Percentiles rank a stretch among this genome's conserved stretches.
Evolutionary conservation across 2,888 invertebrate genomes (phyloP).

Genomic region (Troglohyphantes excavatus): DNA sequence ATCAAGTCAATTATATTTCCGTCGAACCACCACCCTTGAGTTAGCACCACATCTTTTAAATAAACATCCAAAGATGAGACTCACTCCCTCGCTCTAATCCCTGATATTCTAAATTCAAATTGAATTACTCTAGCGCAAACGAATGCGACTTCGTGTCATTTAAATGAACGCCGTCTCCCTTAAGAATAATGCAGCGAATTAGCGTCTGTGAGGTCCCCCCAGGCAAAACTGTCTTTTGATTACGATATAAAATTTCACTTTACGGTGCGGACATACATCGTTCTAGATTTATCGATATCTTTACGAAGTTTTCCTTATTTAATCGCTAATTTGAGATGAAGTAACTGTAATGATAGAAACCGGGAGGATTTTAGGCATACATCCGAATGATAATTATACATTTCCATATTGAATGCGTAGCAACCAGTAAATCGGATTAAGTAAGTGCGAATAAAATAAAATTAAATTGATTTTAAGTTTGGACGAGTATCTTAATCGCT

Average conservation of each 20-base stretch:
- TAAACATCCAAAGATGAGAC: constrained; percentile 40
- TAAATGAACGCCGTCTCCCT: constrained; percentile 37
- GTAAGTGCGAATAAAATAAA: neutral
- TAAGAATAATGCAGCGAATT: constrained; percentile 45
- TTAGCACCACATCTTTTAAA: constrained; percentile 40
- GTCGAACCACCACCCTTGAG: neutral
- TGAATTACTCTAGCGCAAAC: constrained; percentile 49
- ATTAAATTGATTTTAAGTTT: neutral
- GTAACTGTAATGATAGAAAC: neutral
- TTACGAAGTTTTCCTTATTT: neutral
- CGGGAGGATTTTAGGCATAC: neutral
- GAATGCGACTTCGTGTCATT: constrained; percentile 54
- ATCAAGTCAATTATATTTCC: constrained; percentile 13
- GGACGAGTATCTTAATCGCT: neutral
- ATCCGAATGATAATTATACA: neutral
- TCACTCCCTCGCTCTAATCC: constrained; percentile 25
- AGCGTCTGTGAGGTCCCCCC: constrained; percentile 17
- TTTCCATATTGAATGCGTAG: neutral
- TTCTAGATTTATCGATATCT: constrained; percentile 20
- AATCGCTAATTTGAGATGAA: neutral
- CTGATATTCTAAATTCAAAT: constrained; percentile 54
- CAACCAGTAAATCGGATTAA: neutral
- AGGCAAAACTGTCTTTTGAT: constrained; percentile 56
- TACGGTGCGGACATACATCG: constrained; percentile 40
- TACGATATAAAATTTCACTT: constrained; percentile 51